These are phyloP conservation scores for Apogon talboti DNA, from an alignment of 2,797 vertebrate genomes.

Conservation along the genomic window DNA sequence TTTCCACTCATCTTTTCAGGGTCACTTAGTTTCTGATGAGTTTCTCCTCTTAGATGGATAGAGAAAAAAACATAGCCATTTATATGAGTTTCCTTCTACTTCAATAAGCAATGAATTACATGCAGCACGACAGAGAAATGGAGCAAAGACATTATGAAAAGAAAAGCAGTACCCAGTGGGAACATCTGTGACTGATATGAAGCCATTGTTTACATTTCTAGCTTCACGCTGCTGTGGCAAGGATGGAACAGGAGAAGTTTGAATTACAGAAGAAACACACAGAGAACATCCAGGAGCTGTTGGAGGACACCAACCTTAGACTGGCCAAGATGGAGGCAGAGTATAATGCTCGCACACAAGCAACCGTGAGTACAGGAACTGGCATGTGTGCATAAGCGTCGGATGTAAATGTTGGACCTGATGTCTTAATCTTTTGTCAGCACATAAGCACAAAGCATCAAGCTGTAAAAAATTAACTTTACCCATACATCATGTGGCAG, in stretches of 20 bases:
- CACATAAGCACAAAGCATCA: not conserved
- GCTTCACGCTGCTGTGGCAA: conserved; percentile 87
- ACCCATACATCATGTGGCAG: conserved; percentile 6
- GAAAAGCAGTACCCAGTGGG: not conserved
- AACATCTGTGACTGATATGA: conserved; percentile 26
- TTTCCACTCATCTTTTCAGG: conserved; percentile 47
- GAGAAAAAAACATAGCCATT: not conserved
- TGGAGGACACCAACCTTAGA: conserved; percentile 89
- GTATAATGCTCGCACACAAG: conserved; percentile 83
- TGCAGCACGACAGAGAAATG: conserved; percentile 10
- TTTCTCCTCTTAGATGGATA: conserved; percentile 33
- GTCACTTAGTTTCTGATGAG: conserved; percentile 38
- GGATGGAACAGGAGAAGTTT: conserved; percentile 95
- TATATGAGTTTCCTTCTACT: conserved; percentile 28
- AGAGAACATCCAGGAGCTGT: conserved; percentile 89
- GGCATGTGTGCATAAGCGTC: not conserved
- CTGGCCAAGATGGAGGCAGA: conserved; percentile 92
- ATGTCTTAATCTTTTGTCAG: conserved; percentile 3
- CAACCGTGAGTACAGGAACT: conserved; percentile 84
- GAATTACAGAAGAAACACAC: conserved; percentile 91
- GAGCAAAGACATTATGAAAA: not conserved
- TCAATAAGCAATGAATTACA: conserved; percentile 18
- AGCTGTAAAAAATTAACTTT: conserved; percentile 4
- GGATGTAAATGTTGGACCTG: conserved; percentile 5
- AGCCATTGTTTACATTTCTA: conserved; percentile 51